These are phyloP conservation scores for Hybognathus amarus DNA, from an alignment of 2,797 vertebrate genomes.

Conservation along the genomic window DNA sequence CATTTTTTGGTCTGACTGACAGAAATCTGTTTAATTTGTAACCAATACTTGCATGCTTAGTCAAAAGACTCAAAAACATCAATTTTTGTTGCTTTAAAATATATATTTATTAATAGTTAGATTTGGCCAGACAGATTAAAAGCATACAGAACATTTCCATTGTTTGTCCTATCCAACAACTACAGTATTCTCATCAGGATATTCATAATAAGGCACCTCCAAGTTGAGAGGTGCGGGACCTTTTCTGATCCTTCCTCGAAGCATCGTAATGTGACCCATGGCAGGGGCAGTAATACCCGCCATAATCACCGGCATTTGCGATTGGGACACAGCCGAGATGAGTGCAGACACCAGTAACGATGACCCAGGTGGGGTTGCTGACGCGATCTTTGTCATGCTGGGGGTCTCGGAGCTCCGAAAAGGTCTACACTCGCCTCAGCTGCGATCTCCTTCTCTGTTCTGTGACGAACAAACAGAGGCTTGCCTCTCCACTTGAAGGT, in stretches of 20 bases:
- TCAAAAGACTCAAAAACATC: slow-evolving; percentile 1
- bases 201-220: slow-evolving; percentile 87
- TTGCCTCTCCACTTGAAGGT: slow-evolving; percentile 94
- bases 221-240: slow-evolving; percentile 91
- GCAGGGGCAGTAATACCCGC: slow-evolving; percentile 93
- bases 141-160: slow-evolving; percentile 12
- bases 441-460: slow-evolving; percentile 85
- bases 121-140: slow-evolving; percentile 25
- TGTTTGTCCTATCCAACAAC: slow-evolving; percentile 80
- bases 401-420: slow-evolving; percentile 83
- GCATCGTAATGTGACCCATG: slow-evolving; percentile 95
- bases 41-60: background rate
- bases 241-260: slow-evolving; percentile 89
- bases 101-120: slow-evolving; percentile 44
- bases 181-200: slow-evolving; percentile 78
- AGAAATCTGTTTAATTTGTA: background rate
- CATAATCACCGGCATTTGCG: slow-evolving; percentile 88
- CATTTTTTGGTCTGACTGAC: background rate
- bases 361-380: slow-evolving; percentile 84
- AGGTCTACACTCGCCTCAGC: slow-evolving; percentile 81
- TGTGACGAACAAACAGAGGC: slow-evolving; percentile 89
- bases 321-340: slow-evolving; percentile 93
- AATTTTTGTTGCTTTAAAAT: slow-evolving; percentile 27
- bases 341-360: slow-evolving; percentile 90
- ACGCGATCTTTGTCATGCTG: slow-evolving; percentile 89